Conservation (phyloP, 2,888 invertebrate genomes). For the Ormyrus thymus region DNA sequence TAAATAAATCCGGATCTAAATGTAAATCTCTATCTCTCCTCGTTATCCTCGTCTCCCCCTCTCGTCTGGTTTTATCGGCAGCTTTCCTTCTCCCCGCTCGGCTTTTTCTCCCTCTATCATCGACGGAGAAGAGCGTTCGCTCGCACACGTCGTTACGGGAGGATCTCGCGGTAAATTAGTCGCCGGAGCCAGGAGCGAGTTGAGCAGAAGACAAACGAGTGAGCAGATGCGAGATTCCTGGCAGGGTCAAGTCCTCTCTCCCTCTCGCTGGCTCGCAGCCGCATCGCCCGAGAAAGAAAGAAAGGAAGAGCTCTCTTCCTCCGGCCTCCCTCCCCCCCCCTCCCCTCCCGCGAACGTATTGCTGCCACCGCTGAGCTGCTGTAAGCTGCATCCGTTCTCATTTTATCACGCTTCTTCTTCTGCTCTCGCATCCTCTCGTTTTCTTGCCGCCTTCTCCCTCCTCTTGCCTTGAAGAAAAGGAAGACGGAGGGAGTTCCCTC, state of each 20-base stretch:
- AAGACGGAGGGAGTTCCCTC: neutral
- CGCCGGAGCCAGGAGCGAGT: neutral
- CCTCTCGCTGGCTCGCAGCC: neutral
- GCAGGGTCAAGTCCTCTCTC: conserved; percentile 64
- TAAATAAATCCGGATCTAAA: conserved; percentile 28
- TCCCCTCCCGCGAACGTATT: conserved; percentile 36
- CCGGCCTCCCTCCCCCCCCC: too few relatives aligned
- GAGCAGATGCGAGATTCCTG: conserved; percentile 70
- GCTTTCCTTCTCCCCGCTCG: neutral
- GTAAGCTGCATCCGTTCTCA: conserved; percentile 52
- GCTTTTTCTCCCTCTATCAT: neutral
- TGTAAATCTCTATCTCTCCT: conserved; percentile 18
- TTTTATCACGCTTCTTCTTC: conserved; percentile 55
- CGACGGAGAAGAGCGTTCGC: neutral
- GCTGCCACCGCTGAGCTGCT: conserved; percentile 31
- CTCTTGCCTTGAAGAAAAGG: neutral
- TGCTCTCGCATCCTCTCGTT: conserved; percentile 3
- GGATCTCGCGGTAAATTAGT: conserved; percentile 47
- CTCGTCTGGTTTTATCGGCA: neutral
- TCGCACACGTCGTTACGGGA: conserved; percentile 18
- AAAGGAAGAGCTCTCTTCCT: conserved; percentile 2
- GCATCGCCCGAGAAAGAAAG: neutral
- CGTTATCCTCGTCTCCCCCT: neutral
- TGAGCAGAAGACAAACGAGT: conserved; percentile 43
- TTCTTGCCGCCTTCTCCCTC: conserved; percentile 13